These are phyloP conservation scores for Takifugu rubripes DNA, from an alignment of 2,797 vertebrate genomes.

Conservation along the genomic window DNA sequence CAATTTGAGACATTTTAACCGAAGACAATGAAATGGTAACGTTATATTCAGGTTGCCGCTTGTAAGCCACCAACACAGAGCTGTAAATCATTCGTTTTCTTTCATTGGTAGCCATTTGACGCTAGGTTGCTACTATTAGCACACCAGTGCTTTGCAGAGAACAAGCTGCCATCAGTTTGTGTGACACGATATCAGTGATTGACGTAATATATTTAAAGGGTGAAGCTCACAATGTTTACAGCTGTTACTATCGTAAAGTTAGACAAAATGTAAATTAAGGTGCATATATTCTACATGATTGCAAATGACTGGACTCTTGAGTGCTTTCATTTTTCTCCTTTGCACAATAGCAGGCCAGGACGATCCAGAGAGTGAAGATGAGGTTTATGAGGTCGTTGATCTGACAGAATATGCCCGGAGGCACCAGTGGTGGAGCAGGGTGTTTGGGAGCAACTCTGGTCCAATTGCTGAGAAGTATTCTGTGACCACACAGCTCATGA, in stretches of 20 bases:
- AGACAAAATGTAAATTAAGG: no score
- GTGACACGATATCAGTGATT: no score
- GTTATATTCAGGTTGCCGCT: no score
- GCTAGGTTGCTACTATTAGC: constrained; percentile 42
- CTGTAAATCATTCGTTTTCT: not conserved
- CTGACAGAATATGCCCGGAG: constrained; percentile 92
- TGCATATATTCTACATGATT: no score
- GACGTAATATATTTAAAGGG: no score
- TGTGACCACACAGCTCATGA: constrained; percentile 93
- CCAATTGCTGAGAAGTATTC: constrained; percentile 97
- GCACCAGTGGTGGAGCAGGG: constrained; percentile 94
- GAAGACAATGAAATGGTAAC: no score
- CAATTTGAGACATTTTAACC: no score
- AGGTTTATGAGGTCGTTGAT: constrained; percentile 94
- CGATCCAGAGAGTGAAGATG: constrained; percentile 88
- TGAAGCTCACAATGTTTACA: no score
- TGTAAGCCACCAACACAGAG: no score
- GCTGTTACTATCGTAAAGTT: no score
- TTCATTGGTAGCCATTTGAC: constrained; percentile 39
- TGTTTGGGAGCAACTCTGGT: constrained; percentile 93
- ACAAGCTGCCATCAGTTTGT: not conserved
- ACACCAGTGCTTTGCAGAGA: constrained; percentile 5
- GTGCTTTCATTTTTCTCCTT: not conserved
- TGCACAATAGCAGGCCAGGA: constrained; percentile 46
- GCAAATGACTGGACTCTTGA: not conserved